phyloP scores from a whole-genome alignment of 2,113 vertebrate species.

The Morone saxatilis region DNA sequence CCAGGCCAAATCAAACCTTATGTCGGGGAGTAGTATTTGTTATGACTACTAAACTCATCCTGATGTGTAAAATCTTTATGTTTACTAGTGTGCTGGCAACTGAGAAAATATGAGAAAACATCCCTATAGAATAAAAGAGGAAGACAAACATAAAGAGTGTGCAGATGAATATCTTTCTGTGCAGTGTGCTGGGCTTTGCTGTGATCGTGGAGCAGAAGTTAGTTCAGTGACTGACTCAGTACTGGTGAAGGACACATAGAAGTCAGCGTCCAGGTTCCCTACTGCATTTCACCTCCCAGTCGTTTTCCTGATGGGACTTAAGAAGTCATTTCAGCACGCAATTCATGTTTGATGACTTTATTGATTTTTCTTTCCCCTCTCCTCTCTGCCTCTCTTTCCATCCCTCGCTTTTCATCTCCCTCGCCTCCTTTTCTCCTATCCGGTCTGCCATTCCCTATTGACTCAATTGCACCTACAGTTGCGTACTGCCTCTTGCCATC shows the following conservation, averaged over 20 bases:
- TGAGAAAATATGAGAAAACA: neutral
- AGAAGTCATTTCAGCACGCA: constrained; percentile 82
- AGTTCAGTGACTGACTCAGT: constrained; percentile 65
- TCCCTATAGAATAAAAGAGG: neutral
- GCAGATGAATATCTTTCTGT: neutral
- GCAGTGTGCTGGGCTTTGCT: neutral
- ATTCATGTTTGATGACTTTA: constrained; percentile 87
- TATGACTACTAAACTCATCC: neutral
- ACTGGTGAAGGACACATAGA: constrained; percentile 78
- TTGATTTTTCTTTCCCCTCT: constrained; percentile 80
- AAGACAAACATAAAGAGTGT: neutral
- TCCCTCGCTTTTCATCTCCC: constrained; percentile 52
- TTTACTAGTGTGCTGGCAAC: neutral
- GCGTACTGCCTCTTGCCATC: constrained; percentile 7
- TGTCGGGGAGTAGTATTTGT: no score
- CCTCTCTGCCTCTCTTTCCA: constrained; percentile 45
- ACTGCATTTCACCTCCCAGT: constrained; percentile 70
- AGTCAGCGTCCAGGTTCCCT: constrained; percentile 61
- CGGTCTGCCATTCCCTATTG: constrained; percentile 47
- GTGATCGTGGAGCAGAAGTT: constrained; percentile 39
- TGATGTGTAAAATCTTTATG: neutral
- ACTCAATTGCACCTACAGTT: constrained; percentile 54
- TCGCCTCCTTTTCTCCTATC: constrained; percentile 41
- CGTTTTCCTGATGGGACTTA: constrained; percentile 77
- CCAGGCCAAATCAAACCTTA: no score